Base-by-base conservation (phyloP, 2,888 invertebrate genomes). In the Trilocha varians region DNA sequence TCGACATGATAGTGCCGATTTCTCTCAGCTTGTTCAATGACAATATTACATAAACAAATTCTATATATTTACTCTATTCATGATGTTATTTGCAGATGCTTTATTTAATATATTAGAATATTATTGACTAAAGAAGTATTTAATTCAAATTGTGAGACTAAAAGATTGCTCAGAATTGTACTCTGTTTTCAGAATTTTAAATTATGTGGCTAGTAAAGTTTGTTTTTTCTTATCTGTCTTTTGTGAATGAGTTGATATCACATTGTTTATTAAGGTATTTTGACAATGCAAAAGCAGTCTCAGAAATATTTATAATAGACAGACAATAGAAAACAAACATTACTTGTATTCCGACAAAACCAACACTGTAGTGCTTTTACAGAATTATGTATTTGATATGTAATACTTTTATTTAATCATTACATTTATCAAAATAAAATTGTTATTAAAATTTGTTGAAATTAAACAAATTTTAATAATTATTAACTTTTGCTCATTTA, bases 351-450 rank as follows among this genome's bases (percentile, higher is more conserved):
- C n/a, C n/a, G n/a, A n/a, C n/a, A n/a, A n/a, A n/a, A n/a, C n/a
- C n/a, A n/a, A n/a, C n/a, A n/a, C 9, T 36, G 13, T 38, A 36
- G 16, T 36, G 36, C 36, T 36, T 36, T 15, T 37, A 40, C 43
- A 25, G 5, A 62, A 65, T 52, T 71, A 73, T 75, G 55, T 71
- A 69, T 67, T 59, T 64, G 58, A 60, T 68, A 71, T 65, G 60
- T 74, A 70, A 49, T 69, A 65, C 65, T 70, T 64, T 62, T 63
- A 66, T 65, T 68, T 66, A 67, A 76, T 78, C 63, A 65, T 70
- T 71, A 72, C 67, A 74, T 77, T 69, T 80, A 78, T 78, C 64
- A 62, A 73, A 82, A 78, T 78, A 79, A 82, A 82, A 67, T 78
- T 80, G 80, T 80, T 83, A 79, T 65, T 65, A 60, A 75, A 75